Evolutionary conservation across 2,888 invertebrate genomes (phyloP).

Genomic region (Maniola hyperantus): DNA sequence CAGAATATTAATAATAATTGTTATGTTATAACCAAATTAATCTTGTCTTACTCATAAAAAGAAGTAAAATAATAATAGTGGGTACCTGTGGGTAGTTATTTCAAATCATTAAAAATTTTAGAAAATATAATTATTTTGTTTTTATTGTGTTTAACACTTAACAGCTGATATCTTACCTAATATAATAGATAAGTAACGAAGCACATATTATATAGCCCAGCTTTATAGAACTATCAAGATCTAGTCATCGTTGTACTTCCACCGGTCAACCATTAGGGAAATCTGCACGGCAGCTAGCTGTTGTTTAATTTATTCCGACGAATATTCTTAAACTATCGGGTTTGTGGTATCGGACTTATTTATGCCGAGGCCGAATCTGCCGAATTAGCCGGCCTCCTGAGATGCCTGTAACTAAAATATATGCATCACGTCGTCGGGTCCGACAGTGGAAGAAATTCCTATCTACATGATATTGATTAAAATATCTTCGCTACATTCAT

Average conservation of each 20-base stretch:
- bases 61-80: no score
- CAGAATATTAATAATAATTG: no score
- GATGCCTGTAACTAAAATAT: slow-evolving; percentile 39
- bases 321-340: slow-evolving; percentile 83
- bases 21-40: no score
- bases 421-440: slow-evolving; percentile 22
- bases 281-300: slow-evolving; percentile 71
- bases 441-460: slow-evolving; percentile 7
- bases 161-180: no score
- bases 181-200: no score
- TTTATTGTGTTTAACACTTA: no score
- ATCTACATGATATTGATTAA: not conserved
- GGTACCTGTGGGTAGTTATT: no score
- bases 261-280: slow-evolving; percentile 79
- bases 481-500: no score
- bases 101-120: no score
- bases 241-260: slow-evolving; percentile 35
- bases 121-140: no score
- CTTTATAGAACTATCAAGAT: slow-evolving; percentile 51
- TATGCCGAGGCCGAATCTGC: slow-evolving; percentile 53
- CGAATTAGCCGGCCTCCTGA: slow-evolving; percentile 46
- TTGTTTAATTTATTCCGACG: slow-evolving; percentile 80
- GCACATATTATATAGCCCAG: no score
- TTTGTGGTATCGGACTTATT: slow-evolving; percentile 74
- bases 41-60: no score